phyloP scores from a whole-genome alignment of 2,888 invertebrate genomes.

The Lasioglossum leucozonium region DNA sequence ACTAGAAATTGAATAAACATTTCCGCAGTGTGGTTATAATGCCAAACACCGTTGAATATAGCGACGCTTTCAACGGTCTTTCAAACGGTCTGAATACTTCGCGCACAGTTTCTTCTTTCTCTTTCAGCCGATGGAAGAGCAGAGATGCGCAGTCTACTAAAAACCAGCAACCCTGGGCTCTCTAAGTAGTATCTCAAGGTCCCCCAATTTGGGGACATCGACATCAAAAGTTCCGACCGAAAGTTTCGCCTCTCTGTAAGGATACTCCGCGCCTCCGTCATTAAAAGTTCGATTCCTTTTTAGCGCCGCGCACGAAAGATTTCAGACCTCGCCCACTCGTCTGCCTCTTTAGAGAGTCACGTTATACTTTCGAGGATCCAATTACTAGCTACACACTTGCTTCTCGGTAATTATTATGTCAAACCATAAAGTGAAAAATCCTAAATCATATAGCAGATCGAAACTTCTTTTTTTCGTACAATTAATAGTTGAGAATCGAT shows the following conservation, averaged over 20 bases:
- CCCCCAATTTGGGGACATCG: not conserved
- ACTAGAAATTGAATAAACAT: not conserved
- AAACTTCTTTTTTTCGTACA: too few relatives aligned
- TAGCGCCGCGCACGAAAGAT: not conserved
- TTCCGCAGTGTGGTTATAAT: not conserved
- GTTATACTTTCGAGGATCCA: constrained; percentile 2
- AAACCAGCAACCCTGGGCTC: not conserved
- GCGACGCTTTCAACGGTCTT: not conserved
- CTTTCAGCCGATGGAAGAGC: not conserved
- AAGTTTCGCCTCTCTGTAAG: constrained; percentile 36
- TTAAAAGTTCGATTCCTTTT: constrained; percentile 50
- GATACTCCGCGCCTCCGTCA: constrained; percentile 34
- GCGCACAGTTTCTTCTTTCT: not conserved
- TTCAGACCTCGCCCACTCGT: constrained; percentile 17
- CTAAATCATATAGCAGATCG: too few relatives aligned
- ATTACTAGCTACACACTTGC: constrained; percentile 30
- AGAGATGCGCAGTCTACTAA: not conserved
- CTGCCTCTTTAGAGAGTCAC: not conserved
- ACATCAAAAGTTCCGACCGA: constrained; percentile 1
- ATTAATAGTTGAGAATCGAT: too few relatives aligned
- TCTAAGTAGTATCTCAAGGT: constrained; percentile 6
- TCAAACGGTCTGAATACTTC: not conserved
- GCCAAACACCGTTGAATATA: not conserved
- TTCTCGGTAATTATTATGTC: not conserved
- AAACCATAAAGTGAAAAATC: not conserved